phyloP scores from a whole-genome alignment of 1,140 invertebrate genomes.

The Temnothorax longispinosus region DNA sequence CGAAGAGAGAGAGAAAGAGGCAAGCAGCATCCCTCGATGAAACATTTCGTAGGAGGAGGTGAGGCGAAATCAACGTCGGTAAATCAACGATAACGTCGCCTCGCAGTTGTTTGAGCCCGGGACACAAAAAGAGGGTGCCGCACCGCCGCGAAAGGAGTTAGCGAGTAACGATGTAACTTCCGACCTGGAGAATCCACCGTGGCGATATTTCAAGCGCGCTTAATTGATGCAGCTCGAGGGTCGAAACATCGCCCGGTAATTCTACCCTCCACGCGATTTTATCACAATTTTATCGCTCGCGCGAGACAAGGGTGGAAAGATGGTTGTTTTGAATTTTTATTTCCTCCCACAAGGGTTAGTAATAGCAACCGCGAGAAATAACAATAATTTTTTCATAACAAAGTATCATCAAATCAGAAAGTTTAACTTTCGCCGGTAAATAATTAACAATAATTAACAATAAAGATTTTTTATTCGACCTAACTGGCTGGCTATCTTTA shows the following conservation, averaged over 20 bases:
- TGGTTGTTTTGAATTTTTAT: slow-evolving; percentile 7
- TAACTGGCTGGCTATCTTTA: no score
- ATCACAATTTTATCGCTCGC: slow-evolving; percentile 21
- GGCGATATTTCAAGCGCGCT: slow-evolving; percentile 23
- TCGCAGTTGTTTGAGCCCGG: slow-evolving; percentile 18
- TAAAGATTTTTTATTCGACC: no score
- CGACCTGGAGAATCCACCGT: slow-evolving; percentile 34
- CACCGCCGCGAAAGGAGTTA: background rate
- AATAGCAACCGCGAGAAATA: background rate
- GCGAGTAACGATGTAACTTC: slow-evolving; percentile 33
- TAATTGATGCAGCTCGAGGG: slow-evolving; percentile 15
- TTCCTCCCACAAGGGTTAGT: background rate
- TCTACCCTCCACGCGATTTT: slow-evolving; percentile 26
- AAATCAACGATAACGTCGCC: slow-evolving; percentile 47
- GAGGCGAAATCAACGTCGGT: slow-evolving; percentile 34
- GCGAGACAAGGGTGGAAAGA: background rate
- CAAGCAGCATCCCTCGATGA: background rate
- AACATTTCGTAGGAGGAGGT: background rate
- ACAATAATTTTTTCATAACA: background rate
- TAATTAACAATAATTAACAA: no score
- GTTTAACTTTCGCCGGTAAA: no score
- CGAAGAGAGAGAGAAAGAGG: background rate
- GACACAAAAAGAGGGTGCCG: slow-evolving; percentile 23
- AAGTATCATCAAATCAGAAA: background rate
- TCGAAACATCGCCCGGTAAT: background rate